A percentile compares a stretch with the other conserved stretches of the same genome.
phyloP scores from a whole-genome alignment of 1,140 invertebrate species.

The Lasaia peninsularis region DNA sequence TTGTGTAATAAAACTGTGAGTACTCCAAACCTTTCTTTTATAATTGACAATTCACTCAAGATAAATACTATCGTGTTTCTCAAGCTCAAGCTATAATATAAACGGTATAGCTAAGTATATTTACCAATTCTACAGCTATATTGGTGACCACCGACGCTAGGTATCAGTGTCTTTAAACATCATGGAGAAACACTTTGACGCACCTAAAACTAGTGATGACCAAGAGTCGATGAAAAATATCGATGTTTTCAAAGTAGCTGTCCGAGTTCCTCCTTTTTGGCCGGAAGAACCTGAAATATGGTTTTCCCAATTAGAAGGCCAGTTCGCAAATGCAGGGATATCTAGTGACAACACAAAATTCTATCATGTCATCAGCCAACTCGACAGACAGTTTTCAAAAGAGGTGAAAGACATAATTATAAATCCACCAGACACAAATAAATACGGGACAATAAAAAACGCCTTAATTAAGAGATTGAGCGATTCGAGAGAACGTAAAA shows the following conservation, averaged over 20 bases:
- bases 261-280: constrained; percentile 13
- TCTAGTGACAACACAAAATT: neutral
- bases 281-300: constrained; percentile 14
- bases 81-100: too few relatives aligned
- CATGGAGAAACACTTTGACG: too few relatives aligned
- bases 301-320: constrained; percentile 11
- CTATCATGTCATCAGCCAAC: neutral
- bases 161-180: too few relatives aligned
- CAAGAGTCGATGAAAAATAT: too few relatives aligned
- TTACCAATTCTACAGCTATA: too few relatives aligned
- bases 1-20: too few relatives aligned
- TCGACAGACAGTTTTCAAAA: neutral
- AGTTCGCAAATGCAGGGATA: neutral
- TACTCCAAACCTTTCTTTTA: too few relatives aligned
- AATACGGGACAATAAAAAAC: neutral
- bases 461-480: neutral
- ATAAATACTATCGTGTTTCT: too few relatives aligned
- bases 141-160: too few relatives aligned
- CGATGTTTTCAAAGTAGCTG: constrained; percentile 12
- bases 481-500: constrained; percentile 1
- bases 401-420: neutral
- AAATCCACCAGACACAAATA: neutral
- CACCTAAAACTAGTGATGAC: too few relatives aligned
- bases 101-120: too few relatives aligned
- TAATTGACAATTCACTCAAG: too few relatives aligned